Conservation (phyloP, 2,113 vertebrate species). For the Raja brachyura region DNA sequence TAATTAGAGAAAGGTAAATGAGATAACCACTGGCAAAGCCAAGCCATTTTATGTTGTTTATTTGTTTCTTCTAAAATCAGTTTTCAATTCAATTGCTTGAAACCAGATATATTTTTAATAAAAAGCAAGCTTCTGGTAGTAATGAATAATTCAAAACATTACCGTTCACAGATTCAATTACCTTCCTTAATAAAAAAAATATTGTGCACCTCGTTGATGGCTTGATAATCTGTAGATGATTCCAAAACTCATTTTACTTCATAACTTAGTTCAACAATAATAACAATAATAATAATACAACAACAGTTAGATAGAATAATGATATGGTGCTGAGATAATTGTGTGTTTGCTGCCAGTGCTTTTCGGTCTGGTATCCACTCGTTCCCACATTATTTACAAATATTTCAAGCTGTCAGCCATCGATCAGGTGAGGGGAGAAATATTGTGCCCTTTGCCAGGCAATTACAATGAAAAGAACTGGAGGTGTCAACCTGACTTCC, state of each 20-base stretch:
- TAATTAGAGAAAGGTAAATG: constrained; percentile 9
- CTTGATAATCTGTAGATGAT: background rate
- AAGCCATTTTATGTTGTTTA: background rate
- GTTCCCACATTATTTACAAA: background rate
- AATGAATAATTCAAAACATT: constrained; percentile 19
- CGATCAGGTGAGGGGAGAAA: background rate
- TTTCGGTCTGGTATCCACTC: background rate
- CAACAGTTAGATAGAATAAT: background rate
- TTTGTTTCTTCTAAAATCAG: background rate
- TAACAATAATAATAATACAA: too few species aligned
- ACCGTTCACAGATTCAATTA: background rate
- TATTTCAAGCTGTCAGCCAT: background rate
- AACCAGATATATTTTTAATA: constrained; percentile 10
- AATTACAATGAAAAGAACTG: too few species aligned
- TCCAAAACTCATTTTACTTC: background rate
- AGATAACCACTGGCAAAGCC: background rate
- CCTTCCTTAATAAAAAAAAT: background rate
- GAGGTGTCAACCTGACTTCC: too few species aligned
- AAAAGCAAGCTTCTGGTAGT: background rate
- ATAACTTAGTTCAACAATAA: background rate
- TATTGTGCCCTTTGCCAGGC: too few species aligned
- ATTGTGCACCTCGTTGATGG: background rate
- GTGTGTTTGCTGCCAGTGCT: background rate
- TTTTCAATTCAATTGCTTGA: background rate
- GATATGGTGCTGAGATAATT: background rate